Conservation (phyloP, 2,113 vertebrate genomes). For the Suncus etruscus region DNA sequence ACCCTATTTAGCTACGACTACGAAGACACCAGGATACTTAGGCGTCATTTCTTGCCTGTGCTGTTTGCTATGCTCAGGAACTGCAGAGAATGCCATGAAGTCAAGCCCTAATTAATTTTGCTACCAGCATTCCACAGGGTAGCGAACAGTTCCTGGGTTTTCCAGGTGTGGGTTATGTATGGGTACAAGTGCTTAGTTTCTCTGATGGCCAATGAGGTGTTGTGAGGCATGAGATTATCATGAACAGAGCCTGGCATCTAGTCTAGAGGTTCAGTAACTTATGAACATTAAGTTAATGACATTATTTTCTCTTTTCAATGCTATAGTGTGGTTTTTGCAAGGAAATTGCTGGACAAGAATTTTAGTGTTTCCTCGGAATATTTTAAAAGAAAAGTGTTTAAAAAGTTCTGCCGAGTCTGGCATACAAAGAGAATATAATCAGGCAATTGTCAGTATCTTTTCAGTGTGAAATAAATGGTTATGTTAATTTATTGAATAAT, state of each 20-base stretch:
- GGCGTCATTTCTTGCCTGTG: conserved; percentile 36
- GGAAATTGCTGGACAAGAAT: conserved; percentile 27
- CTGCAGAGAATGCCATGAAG: conserved; percentile 24
- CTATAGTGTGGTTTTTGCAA: conserved; percentile 44
- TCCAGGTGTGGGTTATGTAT: not conserved
- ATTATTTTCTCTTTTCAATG: conserved; percentile 27
- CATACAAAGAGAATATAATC: conserved; percentile 42
- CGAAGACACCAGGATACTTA: not conserved
- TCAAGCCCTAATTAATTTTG: conserved; percentile 46
- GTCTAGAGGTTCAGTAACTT: not conserved
- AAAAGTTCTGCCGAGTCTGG: not conserved
- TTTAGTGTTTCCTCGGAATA: conserved; percentile 45
- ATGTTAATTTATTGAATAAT: conserved; percentile 50
- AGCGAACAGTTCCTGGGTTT: not conserved
- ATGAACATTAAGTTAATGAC: conserved; percentile 1
- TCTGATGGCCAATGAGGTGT: not conserved
- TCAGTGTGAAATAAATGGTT: conserved; percentile 44
- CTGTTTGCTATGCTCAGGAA: conserved; percentile 11
- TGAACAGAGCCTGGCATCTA: not conserved
- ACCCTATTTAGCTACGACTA: conserved; percentile 22
- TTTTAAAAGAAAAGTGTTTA: not conserved
- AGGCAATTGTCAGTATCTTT: conserved; percentile 25
- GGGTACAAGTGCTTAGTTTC: not conserved
- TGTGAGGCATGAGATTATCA: not conserved
- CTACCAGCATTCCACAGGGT: not conserved